Percentiles rank a stretch among this genome's conserved stretches.
phyloP scores from a whole-genome alignment of 2,888 invertebrate species.

The Bruchidius siliquastri region DNA sequence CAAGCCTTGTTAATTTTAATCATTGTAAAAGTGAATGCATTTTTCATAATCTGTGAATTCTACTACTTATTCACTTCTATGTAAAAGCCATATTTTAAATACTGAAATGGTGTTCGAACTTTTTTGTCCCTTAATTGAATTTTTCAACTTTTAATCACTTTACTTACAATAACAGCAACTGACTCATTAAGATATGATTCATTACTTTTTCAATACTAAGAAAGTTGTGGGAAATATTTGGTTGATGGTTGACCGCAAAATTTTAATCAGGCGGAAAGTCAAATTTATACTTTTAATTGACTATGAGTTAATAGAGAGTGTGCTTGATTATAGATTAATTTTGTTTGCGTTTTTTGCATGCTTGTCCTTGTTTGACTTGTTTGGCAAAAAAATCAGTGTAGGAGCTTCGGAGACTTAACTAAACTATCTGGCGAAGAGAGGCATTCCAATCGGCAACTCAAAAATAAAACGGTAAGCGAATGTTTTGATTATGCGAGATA shows the following conservation, averaged over 20 bases:
- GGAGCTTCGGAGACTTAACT: conserved; percentile 59
- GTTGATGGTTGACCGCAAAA: background rate
- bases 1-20: background rate
- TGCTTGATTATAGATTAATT: conserved; percentile 13
- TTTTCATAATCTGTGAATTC: no score
- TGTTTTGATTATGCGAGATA: background rate
- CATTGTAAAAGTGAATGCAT: background rate
- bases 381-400: conserved; percentile 47
- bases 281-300: background rate
- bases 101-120: background rate
- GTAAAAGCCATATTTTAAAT: background rate
- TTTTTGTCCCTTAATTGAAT: background rate
- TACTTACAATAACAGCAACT: background rate
- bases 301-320: conserved; percentile 1
- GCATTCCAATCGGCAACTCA: conserved; percentile 34
- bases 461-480: conserved; percentile 33
- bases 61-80: background rate
- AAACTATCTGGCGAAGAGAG: conserved; percentile 48
- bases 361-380: conserved; percentile 19
- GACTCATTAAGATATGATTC: background rate
- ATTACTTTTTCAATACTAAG: background rate
- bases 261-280: background rate
- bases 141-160: background rate
- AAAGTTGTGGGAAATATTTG: conserved; percentile 1
- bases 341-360: conserved; percentile 27